A percentile compares a stretch with the other conserved stretches of the same genome.
phyloP scores from a whole-genome alignment of 2,113 vertebrate genomes.

The Phycodurus eques region DNA sequence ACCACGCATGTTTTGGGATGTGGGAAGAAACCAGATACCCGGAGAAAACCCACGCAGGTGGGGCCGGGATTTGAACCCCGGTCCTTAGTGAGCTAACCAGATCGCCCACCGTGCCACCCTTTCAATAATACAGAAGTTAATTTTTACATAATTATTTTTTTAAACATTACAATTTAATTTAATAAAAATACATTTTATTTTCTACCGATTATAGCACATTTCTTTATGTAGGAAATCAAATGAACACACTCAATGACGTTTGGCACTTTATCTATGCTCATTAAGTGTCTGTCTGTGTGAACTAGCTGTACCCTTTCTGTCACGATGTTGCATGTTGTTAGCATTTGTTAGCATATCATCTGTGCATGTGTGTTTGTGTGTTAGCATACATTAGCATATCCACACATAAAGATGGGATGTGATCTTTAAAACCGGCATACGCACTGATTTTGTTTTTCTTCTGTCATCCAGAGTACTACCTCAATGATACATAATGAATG shows the following conservation, averaged over 20 bases:
- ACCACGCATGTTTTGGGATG: no score
- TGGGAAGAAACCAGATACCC: no score
- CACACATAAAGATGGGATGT: constrained; percentile 19
- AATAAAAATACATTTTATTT: neutral
- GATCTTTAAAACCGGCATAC: neutral
- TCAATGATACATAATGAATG: neutral
- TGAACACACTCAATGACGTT: neutral
- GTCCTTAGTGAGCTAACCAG: no score
- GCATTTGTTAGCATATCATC: constrained; percentile 4
- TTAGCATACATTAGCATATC: constrained; percentile 41
- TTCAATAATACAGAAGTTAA: no score
- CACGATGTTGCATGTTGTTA: constrained; percentile 18
- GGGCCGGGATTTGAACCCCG: no score
- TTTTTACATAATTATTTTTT: no score
- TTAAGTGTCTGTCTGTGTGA: constrained; percentile 11
- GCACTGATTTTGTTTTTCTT: neutral
- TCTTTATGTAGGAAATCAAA: neutral
- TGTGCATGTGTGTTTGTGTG: constrained; percentile 1
- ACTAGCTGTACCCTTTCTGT: constrained; percentile 51
- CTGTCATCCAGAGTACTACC: neutral
- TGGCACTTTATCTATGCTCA: constrained; percentile 9
- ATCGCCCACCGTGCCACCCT: no score
- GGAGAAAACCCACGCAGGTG: no score
- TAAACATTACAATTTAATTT: neutral
- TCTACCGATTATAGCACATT: no score